Evolutionary conservation across 2,113 vertebrate species (phyloP), one percentile per base, ranked within the genome.

Genomic region (Neomonachus schauinslandi): DNA sequence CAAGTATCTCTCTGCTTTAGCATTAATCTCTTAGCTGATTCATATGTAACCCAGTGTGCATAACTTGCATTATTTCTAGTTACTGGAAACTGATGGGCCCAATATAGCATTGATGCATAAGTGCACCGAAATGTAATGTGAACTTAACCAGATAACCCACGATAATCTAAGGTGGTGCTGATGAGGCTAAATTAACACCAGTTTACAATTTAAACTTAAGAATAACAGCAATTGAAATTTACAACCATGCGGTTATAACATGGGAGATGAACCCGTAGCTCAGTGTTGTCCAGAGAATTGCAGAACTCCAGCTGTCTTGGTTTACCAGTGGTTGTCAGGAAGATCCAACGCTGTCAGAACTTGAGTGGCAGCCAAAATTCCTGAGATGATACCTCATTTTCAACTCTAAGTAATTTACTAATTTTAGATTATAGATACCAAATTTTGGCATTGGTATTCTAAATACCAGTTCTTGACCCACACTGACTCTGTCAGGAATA

Each of bases 11-110:
- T 89, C 11, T 91, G 5, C 28, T 49, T 95, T 82, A 82, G 12
- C 8, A 72, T 96, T 57, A 3, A 31, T 77, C 51, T 90, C 39
- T 86, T 94, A 49, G 39, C 74, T 79, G n/a, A 69, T 18, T 46
- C 18, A 3, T 55, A 6, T 71, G 39, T 89, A 91, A 95, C 51
- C 39, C 51, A 74, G 59, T 51, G 1, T 53, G 31, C 4, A 5
- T 18, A 83, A 79, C 71, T 61, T 7, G 55, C 14, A 8, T 63
- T 26, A 39, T 79, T 61, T 90, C 83, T 63, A 31, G 18, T 77
- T 81, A 51, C 16, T 95, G 24, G 77, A 76, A 91, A 93, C 57
- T 71, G 72, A 90, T 90, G 13, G 39, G 22, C 53, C 57, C 69
- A 4, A 18, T 63, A 57, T 55, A 31, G 53, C 91, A 74, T 49